Evolutionary conservation across 2,113 vertebrate species (phyloP), one percentile per base, ranked within the genome.

Genomic region (Bujurquina vittata): DNA sequence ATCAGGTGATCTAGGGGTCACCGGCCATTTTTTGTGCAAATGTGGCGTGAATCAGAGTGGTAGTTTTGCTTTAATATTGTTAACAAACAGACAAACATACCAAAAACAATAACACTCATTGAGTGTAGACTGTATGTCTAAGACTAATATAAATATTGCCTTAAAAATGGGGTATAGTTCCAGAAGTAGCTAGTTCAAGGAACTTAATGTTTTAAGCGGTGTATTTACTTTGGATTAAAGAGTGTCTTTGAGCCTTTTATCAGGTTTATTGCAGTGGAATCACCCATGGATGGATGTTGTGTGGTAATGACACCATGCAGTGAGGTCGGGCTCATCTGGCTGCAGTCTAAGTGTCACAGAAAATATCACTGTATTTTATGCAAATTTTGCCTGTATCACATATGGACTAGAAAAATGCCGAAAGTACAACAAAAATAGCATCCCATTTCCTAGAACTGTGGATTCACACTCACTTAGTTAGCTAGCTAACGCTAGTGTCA

Each of bases 331-430:
- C 0, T 69, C 40, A 10, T 40, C 56, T 40, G 59, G 3, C 73
- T 74, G 72, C 17, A 40, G 49, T 33, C 73, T 75, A 60, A 87
- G 82, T 62, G 84, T 83, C 83, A 61, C 55, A 67, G 54, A 52
- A 35, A 23, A 63, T 26, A 20, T 52, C 69, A 82, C 62, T 84
- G 29, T 17, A 26, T 56, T 60, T 37, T 40, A 54, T 59, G 60
- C 75, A 29, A 37, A 57, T 52, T 78, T 61, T 6, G 17, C 5
- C 80, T 59, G 17, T 54, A n/a, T 72, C 59, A 6, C 52, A 8
- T 74, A 20, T 79, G 35, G 35, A 35, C 7, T 43, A 65, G 12
- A 65, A 43, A 65, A 15, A 65, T 9, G 7, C 12, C 37, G n/a
- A 62, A 62, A 31, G 35, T 40, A 11, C 33, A 62, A 23, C n/a